Evolutionary conservation across 2,113 vertebrate species (phyloP).

Genomic region (Sebastes schlegelii): DNA sequence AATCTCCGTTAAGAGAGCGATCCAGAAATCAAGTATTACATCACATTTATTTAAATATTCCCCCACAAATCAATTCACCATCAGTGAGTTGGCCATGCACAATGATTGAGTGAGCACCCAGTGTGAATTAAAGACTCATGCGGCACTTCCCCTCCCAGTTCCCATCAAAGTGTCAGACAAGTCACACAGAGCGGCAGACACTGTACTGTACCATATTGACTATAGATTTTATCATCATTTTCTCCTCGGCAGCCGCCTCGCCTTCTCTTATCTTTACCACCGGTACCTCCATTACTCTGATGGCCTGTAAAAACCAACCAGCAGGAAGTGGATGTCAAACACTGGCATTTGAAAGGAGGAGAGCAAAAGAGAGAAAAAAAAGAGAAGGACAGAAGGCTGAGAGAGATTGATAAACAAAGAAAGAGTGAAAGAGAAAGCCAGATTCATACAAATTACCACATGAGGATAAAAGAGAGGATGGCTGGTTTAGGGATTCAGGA

Average conservation of each 20-base stretch:
- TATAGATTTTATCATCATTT: conserved; percentile 97
- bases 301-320: conserved; percentile 91
- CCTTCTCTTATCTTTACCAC: conserved; percentile 97
- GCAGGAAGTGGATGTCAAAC: conserved; percentile 70
- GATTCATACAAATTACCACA: conserved; percentile 49
- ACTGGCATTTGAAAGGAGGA: conserved; percentile 30
- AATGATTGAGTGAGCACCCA: conserved; percentile 37
- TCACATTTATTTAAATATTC: conserved; percentile 21
- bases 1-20: conserved; percentile 3
- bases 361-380: neutral
- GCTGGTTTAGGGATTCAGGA: conserved; percentile 11
- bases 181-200: conserved; percentile 53
- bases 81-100: conserved; percentile 51
- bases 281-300: conserved; percentile 97
- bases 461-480: conserved; percentile 12
- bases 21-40: conserved; percentile 12
- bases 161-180: conserved; percentile 78
- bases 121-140: conserved; percentile 60
- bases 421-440: neutral
- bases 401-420: neutral
- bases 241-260: conserved; percentile 89
- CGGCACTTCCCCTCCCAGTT: conserved; percentile 40
- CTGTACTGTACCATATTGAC: conserved; percentile 92
- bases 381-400: neutral
- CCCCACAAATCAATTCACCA: conserved; percentile 41